These are phyloP conservation scores for Sepioteuthis lessoniana DNA, from an alignment of 2,888 invertebrate genomes.

Conservation along the genomic window DNA sequence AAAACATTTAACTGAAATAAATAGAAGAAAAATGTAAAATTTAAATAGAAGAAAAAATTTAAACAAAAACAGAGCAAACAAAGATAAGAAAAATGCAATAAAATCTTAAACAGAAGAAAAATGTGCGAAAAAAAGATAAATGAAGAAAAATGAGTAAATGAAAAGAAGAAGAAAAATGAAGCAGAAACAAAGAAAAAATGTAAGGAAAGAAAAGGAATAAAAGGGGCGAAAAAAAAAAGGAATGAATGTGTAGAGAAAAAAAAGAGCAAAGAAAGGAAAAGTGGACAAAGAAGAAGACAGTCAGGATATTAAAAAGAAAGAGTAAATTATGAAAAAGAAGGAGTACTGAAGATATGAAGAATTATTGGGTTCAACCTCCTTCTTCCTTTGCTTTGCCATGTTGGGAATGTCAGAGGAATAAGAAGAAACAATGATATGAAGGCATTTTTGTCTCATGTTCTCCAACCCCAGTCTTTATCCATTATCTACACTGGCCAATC, in stretches of 20 bases:
- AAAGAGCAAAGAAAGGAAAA: not conserved
- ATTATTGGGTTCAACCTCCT: too few species aligned
- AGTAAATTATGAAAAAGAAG: not conserved
- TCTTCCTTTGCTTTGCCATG: not conserved
- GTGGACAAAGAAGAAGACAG: not conserved
- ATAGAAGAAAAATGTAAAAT: too few species aligned
- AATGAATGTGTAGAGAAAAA: too few species aligned
- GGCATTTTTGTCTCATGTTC: not conserved
- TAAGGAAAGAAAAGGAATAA: not conserved
- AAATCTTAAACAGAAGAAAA: too few species aligned
- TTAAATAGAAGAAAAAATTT: too few species aligned
- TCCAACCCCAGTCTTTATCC: not conserved
- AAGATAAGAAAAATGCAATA: too few species aligned
- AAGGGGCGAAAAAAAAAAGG: not conserved
- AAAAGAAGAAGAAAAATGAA: too few species aligned
- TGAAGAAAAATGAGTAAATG: too few species aligned
- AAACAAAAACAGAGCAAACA: too few species aligned
- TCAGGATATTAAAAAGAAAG: not conserved
- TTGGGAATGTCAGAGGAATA: not conserved
- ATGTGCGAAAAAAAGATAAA: too few species aligned
- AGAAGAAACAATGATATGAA: not conserved
- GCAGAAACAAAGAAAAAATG: not conserved
- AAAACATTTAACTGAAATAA: too few species aligned
- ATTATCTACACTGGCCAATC: not conserved
- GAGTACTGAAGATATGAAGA: not conserved